A percentile compares a stretch with the other conserved stretches of the same genome.
These are phyloP conservation scores for Eupsittula cactorum DNA, from an alignment of 2,113 vertebrate species.

Conservation along the genomic window DNA sequence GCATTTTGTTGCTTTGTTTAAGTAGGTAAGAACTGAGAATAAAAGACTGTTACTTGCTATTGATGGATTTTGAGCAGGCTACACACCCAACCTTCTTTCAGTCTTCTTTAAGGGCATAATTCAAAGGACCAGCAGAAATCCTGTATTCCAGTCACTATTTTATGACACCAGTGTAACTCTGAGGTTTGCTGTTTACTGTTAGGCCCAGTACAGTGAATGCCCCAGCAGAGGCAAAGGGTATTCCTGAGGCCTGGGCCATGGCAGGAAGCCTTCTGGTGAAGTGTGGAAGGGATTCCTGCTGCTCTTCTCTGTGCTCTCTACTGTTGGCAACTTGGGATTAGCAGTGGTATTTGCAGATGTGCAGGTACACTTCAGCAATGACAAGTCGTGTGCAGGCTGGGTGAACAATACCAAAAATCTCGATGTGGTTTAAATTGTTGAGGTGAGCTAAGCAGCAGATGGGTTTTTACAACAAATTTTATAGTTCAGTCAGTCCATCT, in stretches of 20 bases:
- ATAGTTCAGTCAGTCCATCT: neutral
- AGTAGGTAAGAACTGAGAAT: neutral
- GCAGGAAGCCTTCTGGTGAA: neutral
- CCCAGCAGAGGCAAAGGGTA: neutral
- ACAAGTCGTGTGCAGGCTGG: neutral
- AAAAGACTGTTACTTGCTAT: neutral
- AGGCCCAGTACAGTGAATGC: neutral
- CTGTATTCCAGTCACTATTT: neutral
- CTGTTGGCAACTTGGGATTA: neutral
- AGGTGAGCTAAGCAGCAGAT: neutral
- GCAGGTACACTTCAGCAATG: neutral
- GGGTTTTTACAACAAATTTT: neutral
- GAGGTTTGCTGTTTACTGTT: neutral
- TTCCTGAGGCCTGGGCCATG: neutral
- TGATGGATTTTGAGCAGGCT: neutral
- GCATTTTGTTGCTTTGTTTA: neutral
- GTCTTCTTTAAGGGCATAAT: neutral
- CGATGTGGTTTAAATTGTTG: neutral
- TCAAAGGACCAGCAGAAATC: neutral
- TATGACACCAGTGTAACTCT: neutral
- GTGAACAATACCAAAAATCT: neutral
- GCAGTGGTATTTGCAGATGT: neutral
- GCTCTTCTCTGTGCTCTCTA: neutral
- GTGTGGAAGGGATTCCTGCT: neutral
- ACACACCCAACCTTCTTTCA: neutral